Percentiles rank a stretch among this genome's conserved stretches.
These are phyloP conservation scores for Hydractinia echinata DNA, from an alignment of 30 jellyfish, hydroid and myxozoan species.

Conservation along the genomic window DNA sequence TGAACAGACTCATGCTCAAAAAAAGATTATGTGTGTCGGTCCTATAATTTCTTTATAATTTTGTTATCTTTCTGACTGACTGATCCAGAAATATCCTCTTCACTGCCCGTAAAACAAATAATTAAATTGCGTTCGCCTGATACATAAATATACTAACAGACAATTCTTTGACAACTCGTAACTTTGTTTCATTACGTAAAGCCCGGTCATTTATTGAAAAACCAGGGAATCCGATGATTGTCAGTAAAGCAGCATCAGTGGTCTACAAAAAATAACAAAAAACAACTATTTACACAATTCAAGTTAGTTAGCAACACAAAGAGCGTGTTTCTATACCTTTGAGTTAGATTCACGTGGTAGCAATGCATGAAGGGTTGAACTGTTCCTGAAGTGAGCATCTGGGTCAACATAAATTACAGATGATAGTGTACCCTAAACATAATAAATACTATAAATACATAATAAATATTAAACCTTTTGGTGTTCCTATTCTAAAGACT, in stretches of 20 bases:
- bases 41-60: too few relatives aligned
- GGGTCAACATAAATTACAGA: constrained; percentile 87
- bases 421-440: constrained; percentile 67
- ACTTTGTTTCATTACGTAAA: constrained; percentile 55
- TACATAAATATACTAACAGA: constrained; percentile 28
- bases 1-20: too few relatives aligned
- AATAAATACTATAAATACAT: too few relatives aligned
- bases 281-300: background rate
- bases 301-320: background rate
- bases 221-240: constrained; percentile 88
- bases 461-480: too few relatives aligned
- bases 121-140: background rate
- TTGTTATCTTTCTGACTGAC: too few relatives aligned
- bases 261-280: constrained; percentile 39
- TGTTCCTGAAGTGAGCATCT: constrained; percentile 90
- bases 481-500: too few relatives aligned
- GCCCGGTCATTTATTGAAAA: constrained; percentile 65
- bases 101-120: too few relatives aligned
- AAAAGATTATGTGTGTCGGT: too few relatives aligned
- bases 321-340: constrained; percentile 41
- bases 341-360: constrained; percentile 92
- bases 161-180: constrained; percentile 45
- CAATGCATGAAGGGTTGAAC: constrained; percentile 51
- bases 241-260: constrained; percentile 84
- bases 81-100: too few relatives aligned